Base-by-base conservation (phyloP, 2,797 vertebrate genomes). In the Phoxinus dragarum region DNA sequence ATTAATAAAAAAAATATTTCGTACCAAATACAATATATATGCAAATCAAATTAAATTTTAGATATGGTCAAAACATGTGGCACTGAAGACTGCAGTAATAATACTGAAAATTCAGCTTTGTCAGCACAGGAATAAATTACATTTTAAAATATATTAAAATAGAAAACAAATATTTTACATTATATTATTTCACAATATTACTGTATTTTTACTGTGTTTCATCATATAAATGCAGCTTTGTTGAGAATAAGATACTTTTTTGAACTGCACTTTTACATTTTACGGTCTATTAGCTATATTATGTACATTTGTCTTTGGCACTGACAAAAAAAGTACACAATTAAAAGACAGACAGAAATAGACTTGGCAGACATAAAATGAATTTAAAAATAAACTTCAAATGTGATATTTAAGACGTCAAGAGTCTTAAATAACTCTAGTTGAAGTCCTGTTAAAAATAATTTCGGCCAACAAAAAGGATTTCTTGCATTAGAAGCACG, bases 351-450 rank as follows among this genome's bases (percentile, higher is more conserved):
- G 4, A 38, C 40, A 27, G 56, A 77, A 36, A 54, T 61, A 77
- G 14, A 23, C 36, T 16, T 10, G 17, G 75, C 23, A 77, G 54
- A 61, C 23, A 3, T 40, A 10, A 36, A 36, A 6, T 21, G 3
- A 11, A n/a, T n/a, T 59, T 61, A 17, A 42, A 59, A 61, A 61
- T 77, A 42, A 77, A 61, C 54, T 56, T 78, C 5, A 77, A 77
- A 77, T 40, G 36, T 36, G 47, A 75, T 31, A 36, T 36, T 23
- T 12, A 54, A 54, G 49, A 56, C 12, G 11, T 76, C 11, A 38
- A 77, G 52, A 27, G 54, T 77, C 23, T 61, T 61, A 61, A 61
- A 78, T 78, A 78, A 54, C 47, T 75, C 4, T 8, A 11, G 34
- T 10, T 68, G 19, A 77, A 77, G 19, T 76, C 31, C 49, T 23